Evolutionary conservation across 2,797 vertebrate species (phyloP), one percentile per base, ranked within the genome.

Genomic region (Esox masquinongy): DNA sequence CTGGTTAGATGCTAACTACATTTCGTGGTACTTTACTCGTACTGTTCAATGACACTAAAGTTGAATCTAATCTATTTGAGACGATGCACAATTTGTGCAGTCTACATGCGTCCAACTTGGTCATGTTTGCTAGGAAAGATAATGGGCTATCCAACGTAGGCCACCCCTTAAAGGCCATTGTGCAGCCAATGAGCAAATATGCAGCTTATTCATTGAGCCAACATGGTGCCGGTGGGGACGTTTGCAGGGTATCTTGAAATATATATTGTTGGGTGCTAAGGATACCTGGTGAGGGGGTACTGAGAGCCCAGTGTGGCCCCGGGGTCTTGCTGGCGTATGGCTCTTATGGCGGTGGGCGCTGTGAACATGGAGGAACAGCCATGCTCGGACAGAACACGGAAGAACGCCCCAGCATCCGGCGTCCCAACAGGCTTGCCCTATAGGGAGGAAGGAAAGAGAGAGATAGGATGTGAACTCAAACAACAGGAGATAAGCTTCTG

Each of bases 341-440:
- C 97, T 92, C 97, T 94, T 88, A 99, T 93, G 82, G 97, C 97
- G 34, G 96, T 99, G 50, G 97, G 98, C 0, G 97, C 96, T 12
- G 95, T 97, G 88, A 99, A 99, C 95, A 95, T 89, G 80, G 95
- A 95, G 68, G 94, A 89, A 9, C 93, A 95, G 67, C 94, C 94
- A 74, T 98, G 94, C 86, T 99, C 97, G 0, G 96, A 95, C 61
- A 99, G 87, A 74, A 99, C 96, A 2, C 96, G 97, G 92, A 99
- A 99, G 92, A 95, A 98, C 0, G 96, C 95, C 1, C 97, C 95
- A 0, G 97, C 93, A 88, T 99, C 96, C 43, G 98, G 98, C 8
- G 97, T 99, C 80, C 97, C 98, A 73, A 99, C 97, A 9, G 98
- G 97, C 88, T 99, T 99, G 47, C 97, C 98, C 98, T 99, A 85